Evolutionary conservation across 2,888 invertebrate genomes (phyloP).

Genomic region (Sylvicola cinctus): DNA sequence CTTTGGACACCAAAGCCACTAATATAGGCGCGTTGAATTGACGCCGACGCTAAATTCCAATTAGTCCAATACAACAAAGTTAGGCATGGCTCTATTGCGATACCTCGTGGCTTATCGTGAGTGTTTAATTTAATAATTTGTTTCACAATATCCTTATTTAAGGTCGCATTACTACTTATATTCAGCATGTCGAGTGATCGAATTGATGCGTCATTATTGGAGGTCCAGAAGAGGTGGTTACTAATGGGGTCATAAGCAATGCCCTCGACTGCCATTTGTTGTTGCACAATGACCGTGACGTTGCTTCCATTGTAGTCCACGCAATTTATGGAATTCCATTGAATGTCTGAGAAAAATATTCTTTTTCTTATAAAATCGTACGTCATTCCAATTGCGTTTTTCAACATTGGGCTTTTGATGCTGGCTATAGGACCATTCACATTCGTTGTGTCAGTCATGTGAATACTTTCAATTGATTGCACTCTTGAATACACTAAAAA

Average conservation of each 20-base stretch:
- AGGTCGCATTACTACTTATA: constrained; percentile 12
- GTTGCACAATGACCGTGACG: constrained; percentile 45
- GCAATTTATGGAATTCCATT: constrained; percentile 61
- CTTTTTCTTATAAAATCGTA: constrained; percentile 48
- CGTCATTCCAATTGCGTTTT: constrained; percentile 70
- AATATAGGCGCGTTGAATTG: constrained; percentile 55
- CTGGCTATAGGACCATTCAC: constrained; percentile 59
- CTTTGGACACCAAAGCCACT: constrained; percentile 44
- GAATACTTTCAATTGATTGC: constrained; percentile 60
- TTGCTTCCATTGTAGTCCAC: constrained; percentile 62
- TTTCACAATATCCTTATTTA: constrained; percentile 27
- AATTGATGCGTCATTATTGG: constrained; percentile 57
- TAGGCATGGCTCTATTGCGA: constrained; percentile 67
- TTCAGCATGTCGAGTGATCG: constrained; percentile 16
- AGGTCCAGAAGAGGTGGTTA: constrained; percentile 66
- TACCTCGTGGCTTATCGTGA: constrained; percentile 64
- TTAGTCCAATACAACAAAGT: constrained; percentile 63
- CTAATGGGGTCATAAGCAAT: constrained; percentile 51
- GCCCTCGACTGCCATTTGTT: constrained; percentile 73
- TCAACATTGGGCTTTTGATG: constrained; percentile 50
- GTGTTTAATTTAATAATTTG: constrained; percentile 39
- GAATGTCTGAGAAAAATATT: constrained; percentile 77
- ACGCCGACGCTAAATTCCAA: constrained; percentile 64
- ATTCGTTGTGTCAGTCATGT: constrained; percentile 45
- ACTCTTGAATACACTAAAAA: constrained; percentile 73